Conservation (phyloP, 2,888 invertebrate species). For the Nomada hirtipes region DNA sequence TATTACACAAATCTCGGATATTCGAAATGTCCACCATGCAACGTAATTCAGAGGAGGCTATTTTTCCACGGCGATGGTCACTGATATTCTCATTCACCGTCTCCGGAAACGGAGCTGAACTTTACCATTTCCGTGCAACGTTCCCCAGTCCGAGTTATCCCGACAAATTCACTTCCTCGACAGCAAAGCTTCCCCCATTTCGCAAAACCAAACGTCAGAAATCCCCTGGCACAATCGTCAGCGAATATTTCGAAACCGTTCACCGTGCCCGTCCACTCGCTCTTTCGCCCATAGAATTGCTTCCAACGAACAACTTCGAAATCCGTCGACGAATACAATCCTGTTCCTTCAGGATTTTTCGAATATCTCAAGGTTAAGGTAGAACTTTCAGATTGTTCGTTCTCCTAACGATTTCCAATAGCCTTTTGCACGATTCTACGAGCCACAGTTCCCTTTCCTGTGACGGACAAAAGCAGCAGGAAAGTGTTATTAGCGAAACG, state of each 20-base stretch:
- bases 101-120: background rate
- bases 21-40: background rate
- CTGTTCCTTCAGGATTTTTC: background rate
- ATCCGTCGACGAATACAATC: background rate
- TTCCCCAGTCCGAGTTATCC: background rate
- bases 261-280: background rate
- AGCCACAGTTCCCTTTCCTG: background rate
- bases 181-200: background rate
- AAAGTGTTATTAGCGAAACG: constrained; percentile 55
- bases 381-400: background rate
- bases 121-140: background rate
- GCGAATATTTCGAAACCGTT: background rate
- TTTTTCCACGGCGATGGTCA: background rate
- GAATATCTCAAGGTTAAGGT: background rate
- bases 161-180: background rate
- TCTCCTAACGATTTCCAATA: background rate
- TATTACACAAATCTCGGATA: no score
- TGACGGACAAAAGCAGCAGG: background rate
- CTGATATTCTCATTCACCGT: background rate
- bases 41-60: background rate
- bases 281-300: background rate
- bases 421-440: background rate
- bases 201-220: background rate
- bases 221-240: background rate
- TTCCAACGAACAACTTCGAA: constrained; percentile 1